These are phyloP conservation scores for Galaxea fascicularis DNA, from an alignment of 92 coral and sea anemone genomes.

Conservation along the genomic window DNA sequence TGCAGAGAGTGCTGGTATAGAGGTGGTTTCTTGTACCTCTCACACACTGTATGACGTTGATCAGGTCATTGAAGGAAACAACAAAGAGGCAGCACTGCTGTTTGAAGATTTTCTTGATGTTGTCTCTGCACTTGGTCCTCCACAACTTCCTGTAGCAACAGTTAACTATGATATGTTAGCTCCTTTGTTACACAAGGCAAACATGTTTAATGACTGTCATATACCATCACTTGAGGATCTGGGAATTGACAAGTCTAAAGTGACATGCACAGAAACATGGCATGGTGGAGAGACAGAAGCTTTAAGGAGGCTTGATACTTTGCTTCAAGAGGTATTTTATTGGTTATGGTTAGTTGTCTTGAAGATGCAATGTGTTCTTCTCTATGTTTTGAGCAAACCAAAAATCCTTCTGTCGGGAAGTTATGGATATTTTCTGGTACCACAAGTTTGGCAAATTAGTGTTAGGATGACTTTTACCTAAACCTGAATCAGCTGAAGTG, in stretches of 20 bases:
- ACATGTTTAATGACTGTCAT: slow-evolving; percentile 35
- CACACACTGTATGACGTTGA: slow-evolving; percentile 83
- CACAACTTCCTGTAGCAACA: slow-evolving; percentile 42
- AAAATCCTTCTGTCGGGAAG: too few species aligned
- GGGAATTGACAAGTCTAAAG: slow-evolving; percentile 56
- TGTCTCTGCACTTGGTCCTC: slow-evolving; percentile 74
- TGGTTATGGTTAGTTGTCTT: neutral
- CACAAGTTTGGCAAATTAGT: too few species aligned
- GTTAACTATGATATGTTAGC: slow-evolving; percentile 22
- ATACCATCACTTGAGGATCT: slow-evolving; percentile 70
- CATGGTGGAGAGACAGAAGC: slow-evolving; percentile 88
- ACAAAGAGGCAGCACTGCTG: slow-evolving; percentile 60
- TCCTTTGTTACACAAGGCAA: slow-evolving; percentile 16
- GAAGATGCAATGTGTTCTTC: too few species aligned
- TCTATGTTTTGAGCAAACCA: too few species aligned
- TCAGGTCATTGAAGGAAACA: slow-evolving; percentile 42
- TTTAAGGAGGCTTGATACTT: slow-evolving; percentile 55
- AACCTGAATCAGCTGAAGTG: too few species aligned
- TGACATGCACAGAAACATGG: slow-evolving; percentile 44
- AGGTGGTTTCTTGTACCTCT: slow-evolving; percentile 71
- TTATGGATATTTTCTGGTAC: too few species aligned
- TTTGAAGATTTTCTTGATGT: slow-evolving; percentile 74
- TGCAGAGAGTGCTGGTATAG: slow-evolving; percentile 73
- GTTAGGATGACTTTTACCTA: too few species aligned
- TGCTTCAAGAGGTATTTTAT: slow-evolving; percentile 70